These are phyloP conservation scores for Hemibagrus wyckioides DNA, from an alignment of 2,113 vertebrate genomes.

Conservation along the genomic window DNA sequence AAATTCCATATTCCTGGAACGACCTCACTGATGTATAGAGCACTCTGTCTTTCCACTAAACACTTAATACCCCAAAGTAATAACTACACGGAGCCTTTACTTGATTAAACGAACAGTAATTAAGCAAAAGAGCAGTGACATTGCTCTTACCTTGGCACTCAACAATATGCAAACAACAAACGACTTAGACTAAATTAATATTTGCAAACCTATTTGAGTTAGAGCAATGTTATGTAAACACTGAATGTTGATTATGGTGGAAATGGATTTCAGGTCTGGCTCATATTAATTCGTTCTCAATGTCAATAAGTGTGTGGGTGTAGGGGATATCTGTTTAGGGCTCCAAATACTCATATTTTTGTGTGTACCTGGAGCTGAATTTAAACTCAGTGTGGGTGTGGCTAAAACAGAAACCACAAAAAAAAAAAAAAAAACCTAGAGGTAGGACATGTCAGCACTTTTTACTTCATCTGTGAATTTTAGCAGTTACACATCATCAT, in stretches of 20 bases:
- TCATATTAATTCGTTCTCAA: not conserved
- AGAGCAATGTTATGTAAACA: constrained; percentile 9
- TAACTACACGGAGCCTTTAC: not conserved
- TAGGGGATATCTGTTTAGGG: not conserved
- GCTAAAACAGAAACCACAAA: not conserved
- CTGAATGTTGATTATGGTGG: not conserved
- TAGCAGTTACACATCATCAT: not conserved
- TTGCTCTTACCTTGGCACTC: not conserved
- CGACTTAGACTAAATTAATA: not conserved
- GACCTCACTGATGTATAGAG: not conserved
- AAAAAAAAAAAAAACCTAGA: not conserved
- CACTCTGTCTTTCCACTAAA: not conserved
- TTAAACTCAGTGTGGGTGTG: not conserved
- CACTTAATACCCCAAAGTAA: not conserved
- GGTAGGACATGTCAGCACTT: not conserved
- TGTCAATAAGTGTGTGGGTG: not conserved
- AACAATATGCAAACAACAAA: constrained; percentile 18
- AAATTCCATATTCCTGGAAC: not conserved
- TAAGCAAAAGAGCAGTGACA: constrained; percentile 17
- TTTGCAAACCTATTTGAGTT: constrained; percentile 26
- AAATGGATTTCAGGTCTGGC: not conserved
- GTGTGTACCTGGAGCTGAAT: not conserved
- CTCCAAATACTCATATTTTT: not conserved
- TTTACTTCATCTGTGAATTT: not conserved
- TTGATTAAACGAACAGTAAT: constrained; percentile 3